Percentiles rank a stretch among this genome's conserved stretches.
These are phyloP conservation scores for Leptinotarsa lineolata DNA, from an alignment of 1,140 invertebrate species.

Conservation along the genomic window DNA sequence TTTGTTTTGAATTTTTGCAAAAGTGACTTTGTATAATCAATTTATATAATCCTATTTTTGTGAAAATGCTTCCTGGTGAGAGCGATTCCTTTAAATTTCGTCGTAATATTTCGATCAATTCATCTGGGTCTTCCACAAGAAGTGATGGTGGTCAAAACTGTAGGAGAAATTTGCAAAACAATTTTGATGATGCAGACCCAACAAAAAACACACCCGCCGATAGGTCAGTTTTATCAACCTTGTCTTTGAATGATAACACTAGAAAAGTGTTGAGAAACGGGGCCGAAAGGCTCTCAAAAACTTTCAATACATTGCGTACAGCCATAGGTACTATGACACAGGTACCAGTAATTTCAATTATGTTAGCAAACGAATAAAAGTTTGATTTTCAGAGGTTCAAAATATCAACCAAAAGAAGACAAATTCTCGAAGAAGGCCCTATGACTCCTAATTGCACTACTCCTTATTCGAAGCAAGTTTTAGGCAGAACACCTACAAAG, in stretches of 20 bases:
- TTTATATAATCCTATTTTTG: too few relatives aligned
- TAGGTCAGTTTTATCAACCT: constrained; percentile 48
- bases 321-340: constrained; percentile 65
- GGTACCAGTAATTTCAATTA: constrained; percentile 49
- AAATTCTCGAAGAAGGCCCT: constrained; percentile 63
- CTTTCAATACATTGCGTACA: constrained; percentile 62
- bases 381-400: constrained; percentile 55
- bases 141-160: constrained; percentile 38
- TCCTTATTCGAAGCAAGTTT: constrained; percentile 59
- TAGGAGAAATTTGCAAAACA: constrained; percentile 43
- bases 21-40: too few relatives aligned
- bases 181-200: constrained; percentile 35
- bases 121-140: constrained; percentile 37
- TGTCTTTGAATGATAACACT: constrained; percentile 52
- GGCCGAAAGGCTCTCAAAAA: constrained; percentile 63
- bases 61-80: constrained; percentile 27
- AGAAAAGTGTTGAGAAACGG: constrained; percentile 59
- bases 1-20: constrained; percentile 5
- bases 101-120: constrained; percentile 34
- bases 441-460: constrained; percentile 58
- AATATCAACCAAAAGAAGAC: constrained; percentile 62
- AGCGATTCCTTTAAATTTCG: constrained; percentile 45
- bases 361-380: constrained; percentile 5
- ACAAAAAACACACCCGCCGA: constrained; percentile 30
- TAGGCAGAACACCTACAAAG: constrained; percentile 67